These are phyloP conservation scores for Mythimna impura DNA, from an alignment of 2,888 invertebrate species.

Conservation along the genomic window DNA sequence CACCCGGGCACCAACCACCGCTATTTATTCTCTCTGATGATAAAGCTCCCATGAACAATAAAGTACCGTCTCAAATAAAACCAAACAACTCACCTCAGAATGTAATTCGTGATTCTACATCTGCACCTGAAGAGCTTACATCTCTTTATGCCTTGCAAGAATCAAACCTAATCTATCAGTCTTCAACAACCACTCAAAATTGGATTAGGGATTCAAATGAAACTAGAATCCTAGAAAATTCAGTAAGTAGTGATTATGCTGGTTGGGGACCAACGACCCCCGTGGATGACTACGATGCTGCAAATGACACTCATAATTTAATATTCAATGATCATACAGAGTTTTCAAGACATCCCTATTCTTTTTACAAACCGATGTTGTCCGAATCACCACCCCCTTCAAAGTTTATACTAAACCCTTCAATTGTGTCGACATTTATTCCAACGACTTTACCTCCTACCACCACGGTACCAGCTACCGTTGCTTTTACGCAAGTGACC, in stretches of 20 bases:
- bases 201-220: conserved; percentile 82
- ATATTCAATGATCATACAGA: conserved; percentile 79
- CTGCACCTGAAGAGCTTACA: conserved; percentile 70
- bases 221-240: conserved; percentile 76
- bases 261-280: conserved; percentile 89
- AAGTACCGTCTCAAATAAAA: conserved; percentile 63
- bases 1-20: conserved; percentile 82
- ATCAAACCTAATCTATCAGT: conserved; percentile 92
- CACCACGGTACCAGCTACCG: conserved; percentile 59
- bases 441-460: conserved; percentile 80
- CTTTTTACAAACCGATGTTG: conserved; percentile 83
- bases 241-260: conserved; percentile 86
- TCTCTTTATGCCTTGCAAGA: conserved; percentile 90
- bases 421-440: conserved; percentile 75
- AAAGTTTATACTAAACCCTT: conserved; percentile 72
- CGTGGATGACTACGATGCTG: conserved; percentile 73
- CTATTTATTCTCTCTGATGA: conserved; percentile 79
- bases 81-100: conserved; percentile 69
- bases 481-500: conserved; percentile 63
- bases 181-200: conserved; percentile 89
- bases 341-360: conserved; percentile 76
- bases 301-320: conserved; percentile 84
- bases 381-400: conserved; percentile 81
- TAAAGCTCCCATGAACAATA: conserved; percentile 67
- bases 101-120: conserved; percentile 70